Conservation (phyloP, 2,888 invertebrate species). For the Aphelenchoides bicaudatus region DNA sequence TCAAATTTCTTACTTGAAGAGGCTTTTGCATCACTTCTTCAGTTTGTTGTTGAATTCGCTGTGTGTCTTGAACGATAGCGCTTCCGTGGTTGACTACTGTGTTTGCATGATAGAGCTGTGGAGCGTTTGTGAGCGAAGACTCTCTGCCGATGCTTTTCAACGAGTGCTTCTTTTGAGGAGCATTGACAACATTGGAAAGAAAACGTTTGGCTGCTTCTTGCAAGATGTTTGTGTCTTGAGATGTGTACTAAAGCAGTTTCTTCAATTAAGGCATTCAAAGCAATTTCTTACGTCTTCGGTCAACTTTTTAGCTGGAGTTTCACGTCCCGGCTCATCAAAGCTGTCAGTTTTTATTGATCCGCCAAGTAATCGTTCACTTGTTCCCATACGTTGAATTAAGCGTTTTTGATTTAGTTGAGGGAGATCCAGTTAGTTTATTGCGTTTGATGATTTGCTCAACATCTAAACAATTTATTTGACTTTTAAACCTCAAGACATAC, state of each 20-base stretch:
- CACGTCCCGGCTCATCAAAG: not conserved
- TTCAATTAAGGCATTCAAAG: not conserved
- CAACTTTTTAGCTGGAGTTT: not conserved
- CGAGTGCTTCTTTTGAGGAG: slow-evolving; percentile 13
- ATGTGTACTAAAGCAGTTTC: not conserved
- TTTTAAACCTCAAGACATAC: not conserved
- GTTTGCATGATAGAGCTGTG: slow-evolving; percentile 2
- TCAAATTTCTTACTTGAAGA: slow-evolving; percentile 10
- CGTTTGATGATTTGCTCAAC: not conserved
- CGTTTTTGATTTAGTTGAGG: slow-evolving; percentile 11
- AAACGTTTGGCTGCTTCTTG: slow-evolving; percentile 16
- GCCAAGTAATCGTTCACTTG: not conserved
- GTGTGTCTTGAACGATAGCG: not conserved
- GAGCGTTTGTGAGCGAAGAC: too few species aligned
- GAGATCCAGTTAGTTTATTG: not conserved
- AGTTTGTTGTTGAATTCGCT: not conserved
- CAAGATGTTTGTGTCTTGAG: slow-evolving; percentile 8
- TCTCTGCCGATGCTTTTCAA: slow-evolving; percentile 12
- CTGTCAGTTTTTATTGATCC: not conserved
- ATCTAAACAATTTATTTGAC: not conserved
- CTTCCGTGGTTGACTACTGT: slow-evolving; percentile 4
- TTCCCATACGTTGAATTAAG: slow-evolving; percentile 5
- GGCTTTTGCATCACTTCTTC: slow-evolving; percentile 15
- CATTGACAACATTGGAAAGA: not conserved
- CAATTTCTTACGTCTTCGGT: not conserved